Conservation (phyloP, 1,140 invertebrate species). For the Drosophila albomicans region DNA sequence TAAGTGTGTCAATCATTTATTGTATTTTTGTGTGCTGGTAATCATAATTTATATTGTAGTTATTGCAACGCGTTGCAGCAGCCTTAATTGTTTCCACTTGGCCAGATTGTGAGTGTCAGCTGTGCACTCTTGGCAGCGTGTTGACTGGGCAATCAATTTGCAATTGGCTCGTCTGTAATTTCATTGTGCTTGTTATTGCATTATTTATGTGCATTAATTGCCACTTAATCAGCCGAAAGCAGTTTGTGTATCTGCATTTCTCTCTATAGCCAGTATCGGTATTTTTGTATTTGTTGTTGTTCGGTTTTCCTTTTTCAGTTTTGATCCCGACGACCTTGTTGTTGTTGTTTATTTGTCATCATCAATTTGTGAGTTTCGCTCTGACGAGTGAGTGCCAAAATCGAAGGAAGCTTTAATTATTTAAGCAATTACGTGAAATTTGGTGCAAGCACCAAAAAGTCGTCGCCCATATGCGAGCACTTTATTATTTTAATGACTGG, state of each 20-base stretch:
- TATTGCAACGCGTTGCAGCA: neutral
- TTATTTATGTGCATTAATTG: conserved; percentile 72
- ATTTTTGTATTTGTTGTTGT: neutral
- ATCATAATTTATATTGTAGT: conserved; percentile 1
- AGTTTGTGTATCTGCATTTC: conserved; percentile 22
- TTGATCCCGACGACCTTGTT: neutral
- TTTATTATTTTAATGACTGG: conserved; percentile 79
- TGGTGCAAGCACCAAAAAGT: conserved; percentile 25
- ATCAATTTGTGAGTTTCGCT: conserved; percentile 24
- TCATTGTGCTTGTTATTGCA: conserved; percentile 51
- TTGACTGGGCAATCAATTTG: conserved; percentile 45
- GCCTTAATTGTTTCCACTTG: conserved; percentile 43
- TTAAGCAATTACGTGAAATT: conserved; percentile 67
- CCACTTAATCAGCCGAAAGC: conserved; percentile 46
- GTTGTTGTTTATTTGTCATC: conserved; percentile 29
- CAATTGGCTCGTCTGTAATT: conserved; percentile 44
- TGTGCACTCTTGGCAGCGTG: conserved; percentile 11
- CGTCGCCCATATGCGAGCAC: conserved; percentile 59
- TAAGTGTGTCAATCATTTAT: neutral
- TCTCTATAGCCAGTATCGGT: neutral
- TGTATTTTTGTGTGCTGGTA: neutral
- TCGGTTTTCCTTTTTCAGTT: conserved; percentile 4
- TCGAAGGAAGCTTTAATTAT: conserved; percentile 66
- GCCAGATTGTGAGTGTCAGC: conserved; percentile 40
- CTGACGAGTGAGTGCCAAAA: conserved; percentile 46